Evolutionary conservation across 2,113 vertebrate species (phyloP), one percentile per base, ranked within the genome.

Genomic region (Gracilinanus agilis): DNA sequence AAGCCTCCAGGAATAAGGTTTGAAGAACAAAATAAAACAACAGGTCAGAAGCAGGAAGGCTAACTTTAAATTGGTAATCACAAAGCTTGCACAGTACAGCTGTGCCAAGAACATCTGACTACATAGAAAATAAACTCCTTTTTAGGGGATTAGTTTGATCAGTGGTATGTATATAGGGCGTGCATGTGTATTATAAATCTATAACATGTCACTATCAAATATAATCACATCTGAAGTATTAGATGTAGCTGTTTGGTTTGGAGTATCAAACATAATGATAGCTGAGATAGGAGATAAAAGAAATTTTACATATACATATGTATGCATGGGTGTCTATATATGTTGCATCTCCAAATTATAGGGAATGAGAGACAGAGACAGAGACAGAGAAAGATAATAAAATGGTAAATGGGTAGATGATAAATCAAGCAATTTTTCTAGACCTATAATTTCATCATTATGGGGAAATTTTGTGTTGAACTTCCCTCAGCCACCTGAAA

Each of bases 21-120:
- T 95, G 93, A 97, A 98, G 98, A 98, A 94, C 95, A 97, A 97
- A 98, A 98, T 96, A 96, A 98, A 97, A 44, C 89, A 96, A 93
- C 88, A 97, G 53, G 89, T 94, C 95, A 96, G 96, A 83, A 96
- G 92, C 91, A 95, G 93, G 95, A 96, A 96, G 93, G 94, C 90
- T 94, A 92, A 89, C 93, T 92, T 96, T 55, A 91, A 92, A 96
- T 95, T 94, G 90, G 91, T 67, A 88, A 93, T 95, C 93, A 96
- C 3, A 75, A 40, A 53, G 44, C 58, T 93, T 25, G 49, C 88
- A 91, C 54, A 53, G 9, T 94, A 91, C 53, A 56, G 44, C 49
- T 24, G 3, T 9, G 55, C 55, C 91, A 49, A 95, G 27, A 54
- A 95, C 44, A 44, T 92, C 5, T 6, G 54, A 94, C 4, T 91